Percentiles rank a stretch among this genome's conserved stretches.
Conservation (phyloP, 1,140 invertebrate genomes). For the Carposina sasakii region DNA sequence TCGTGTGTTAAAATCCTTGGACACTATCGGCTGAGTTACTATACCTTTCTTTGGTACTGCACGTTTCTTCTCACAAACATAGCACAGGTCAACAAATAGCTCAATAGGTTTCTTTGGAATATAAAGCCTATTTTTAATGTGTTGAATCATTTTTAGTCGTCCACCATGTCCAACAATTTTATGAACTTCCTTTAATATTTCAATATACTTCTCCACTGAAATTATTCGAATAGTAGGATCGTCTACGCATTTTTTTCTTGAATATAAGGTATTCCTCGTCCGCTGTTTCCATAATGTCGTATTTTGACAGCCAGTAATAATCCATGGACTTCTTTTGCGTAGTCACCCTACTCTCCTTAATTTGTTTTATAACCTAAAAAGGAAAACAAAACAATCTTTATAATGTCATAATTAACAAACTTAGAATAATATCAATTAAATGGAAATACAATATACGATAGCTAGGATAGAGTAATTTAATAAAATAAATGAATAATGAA, state of each 20-base stretch:
- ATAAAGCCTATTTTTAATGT: constrained; percentile 19
- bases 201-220: constrained; percentile 26
- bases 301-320: background rate
- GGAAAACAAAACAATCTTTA: background rate
- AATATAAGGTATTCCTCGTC: background rate
- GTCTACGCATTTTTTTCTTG: constrained; percentile 17
- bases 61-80: constrained; percentile 18
- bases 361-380: background rate
- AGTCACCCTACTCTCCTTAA: background rate
- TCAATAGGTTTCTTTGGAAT: constrained; percentile 22
- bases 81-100: constrained; percentile 19
- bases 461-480: background rate
- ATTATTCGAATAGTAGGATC: constrained; percentile 26
- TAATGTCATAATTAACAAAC: background rate
- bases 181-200: constrained; percentile 26
- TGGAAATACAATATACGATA: background rate
- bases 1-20: constrained; percentile 43
- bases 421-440: background rate
- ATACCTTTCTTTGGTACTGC: constrained; percentile 27
- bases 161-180: constrained; percentile 27
- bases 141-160: constrained; percentile 24
- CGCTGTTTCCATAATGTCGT: background rate
- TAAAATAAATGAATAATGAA: background rate
- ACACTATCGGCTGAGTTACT: constrained; percentile 45
- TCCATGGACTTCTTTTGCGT: background rate